Evolutionary conservation across 1,140 invertebrate genomes (phyloP).

Genomic region (Drosophila yakuba): DNA sequence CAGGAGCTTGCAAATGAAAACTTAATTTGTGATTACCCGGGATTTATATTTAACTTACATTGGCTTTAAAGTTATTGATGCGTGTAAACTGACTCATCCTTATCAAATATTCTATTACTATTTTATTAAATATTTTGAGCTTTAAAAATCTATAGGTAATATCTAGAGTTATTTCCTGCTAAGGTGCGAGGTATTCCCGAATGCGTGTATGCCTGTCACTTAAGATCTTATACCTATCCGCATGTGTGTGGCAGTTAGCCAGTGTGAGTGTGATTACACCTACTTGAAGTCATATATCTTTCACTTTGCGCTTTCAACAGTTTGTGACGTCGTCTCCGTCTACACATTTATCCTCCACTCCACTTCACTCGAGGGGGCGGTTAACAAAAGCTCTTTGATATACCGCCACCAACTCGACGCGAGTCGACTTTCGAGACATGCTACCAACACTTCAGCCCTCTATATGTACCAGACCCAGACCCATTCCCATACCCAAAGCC

Average conservation of each 20-base stretch:
- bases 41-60: no score
- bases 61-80: not conserved
- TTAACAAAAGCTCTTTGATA: slow-evolving; percentile 77
- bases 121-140: not conserved
- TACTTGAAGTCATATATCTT: slow-evolving; percentile 83
- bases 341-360: slow-evolving; percentile 64
- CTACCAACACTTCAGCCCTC: slow-evolving; percentile 63
- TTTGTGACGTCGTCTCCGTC: slow-evolving; percentile 73
- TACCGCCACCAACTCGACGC: slow-evolving; percentile 54
- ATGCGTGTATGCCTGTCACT: not conserved
- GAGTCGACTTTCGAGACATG: slow-evolving; percentile 62
- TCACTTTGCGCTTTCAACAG: slow-evolving; percentile 82
- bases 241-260: slow-evolving; percentile 32
- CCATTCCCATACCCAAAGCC: not conserved
- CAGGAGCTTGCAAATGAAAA: no score
- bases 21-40: no score
- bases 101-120: no score
- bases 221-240: not conserved
- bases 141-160: not conserved
- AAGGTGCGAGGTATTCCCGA: slow-evolving; percentile 2
- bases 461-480: not conserved
- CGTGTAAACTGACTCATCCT: no score
- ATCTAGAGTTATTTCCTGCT: not conserved
- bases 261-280: slow-evolving; percentile 75
- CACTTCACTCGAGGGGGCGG: slow-evolving; percentile 48